A percentile compares a stretch with the other conserved stretches of the same genome.
phyloP scores from a whole-genome alignment of 1,140 invertebrate genomes.

The Zaprionus ghesquierei region DNA sequence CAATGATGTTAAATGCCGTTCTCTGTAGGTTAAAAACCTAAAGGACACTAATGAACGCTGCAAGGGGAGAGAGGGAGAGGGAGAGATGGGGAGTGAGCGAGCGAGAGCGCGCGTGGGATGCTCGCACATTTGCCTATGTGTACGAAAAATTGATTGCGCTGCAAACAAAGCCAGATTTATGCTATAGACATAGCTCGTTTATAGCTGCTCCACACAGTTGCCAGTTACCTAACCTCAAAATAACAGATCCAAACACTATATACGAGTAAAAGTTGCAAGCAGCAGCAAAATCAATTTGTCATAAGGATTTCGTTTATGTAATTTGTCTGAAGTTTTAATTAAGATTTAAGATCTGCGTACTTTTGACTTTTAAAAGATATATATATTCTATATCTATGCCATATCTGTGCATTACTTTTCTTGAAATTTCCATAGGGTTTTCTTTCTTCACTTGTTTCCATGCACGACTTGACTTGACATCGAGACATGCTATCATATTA shows the following conservation, averaged over 20 bases:
- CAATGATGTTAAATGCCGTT: conserved; percentile 55
- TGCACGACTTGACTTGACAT: background rate
- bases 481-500: background rate
- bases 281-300: background rate
- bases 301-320: too few relatives aligned
- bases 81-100: background rate
- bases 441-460: too few relatives aligned
- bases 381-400: background rate
- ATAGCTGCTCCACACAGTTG: background rate
- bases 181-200: background rate
- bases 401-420: background rate
- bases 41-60: conserved; percentile 34
- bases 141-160: background rate
- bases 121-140: background rate
- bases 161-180: conserved; percentile 1
- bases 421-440: background rate
- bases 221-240: background rate
- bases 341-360: too few relatives aligned
- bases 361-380: too few relatives aligned
- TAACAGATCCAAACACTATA: background rate
- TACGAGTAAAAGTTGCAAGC: background rate
- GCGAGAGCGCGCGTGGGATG: background rate
- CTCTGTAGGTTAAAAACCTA: conserved; percentile 50
- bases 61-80: background rate
- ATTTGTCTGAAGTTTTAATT: too few relatives aligned